These are phyloP conservation scores for Pampus argenteus DNA, from an alignment of 2,797 vertebrate genomes.

Conservation along the genomic window DNA sequence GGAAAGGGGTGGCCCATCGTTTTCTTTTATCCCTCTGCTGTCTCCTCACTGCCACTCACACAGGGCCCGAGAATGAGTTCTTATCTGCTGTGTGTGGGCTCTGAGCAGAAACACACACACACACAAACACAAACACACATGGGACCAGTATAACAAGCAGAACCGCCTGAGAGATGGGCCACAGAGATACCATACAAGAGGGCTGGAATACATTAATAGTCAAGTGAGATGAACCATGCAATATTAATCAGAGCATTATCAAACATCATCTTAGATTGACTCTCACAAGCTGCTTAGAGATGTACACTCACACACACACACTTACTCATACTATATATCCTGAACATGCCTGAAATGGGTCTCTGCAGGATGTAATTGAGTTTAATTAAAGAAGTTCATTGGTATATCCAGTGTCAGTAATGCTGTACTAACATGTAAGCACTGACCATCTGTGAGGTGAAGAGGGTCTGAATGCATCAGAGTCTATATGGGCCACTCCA, in stretches of 20 bases:
- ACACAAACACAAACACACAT: slow-evolving; percentile 32
- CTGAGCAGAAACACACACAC: slow-evolving; percentile 7
- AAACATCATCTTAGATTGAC: slow-evolving; percentile 72
- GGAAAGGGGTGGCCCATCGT: slow-evolving; percentile 21
- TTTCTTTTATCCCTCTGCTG: slow-evolving; percentile 55
- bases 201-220: slow-evolving; percentile 77
- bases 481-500: slow-evolving; percentile 35
- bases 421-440: slow-evolving; percentile 21
- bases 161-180: slow-evolving; percentile 62
- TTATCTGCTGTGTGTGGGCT: slow-evolving; percentile 59
- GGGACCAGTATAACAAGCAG: slow-evolving; percentile 65
- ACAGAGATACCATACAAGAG: slow-evolving; percentile 62
- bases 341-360: slow-evolving; percentile 41
- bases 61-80: slow-evolving; percentile 47
- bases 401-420: slow-evolving; percentile 32
- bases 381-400: slow-evolving; percentile 53
- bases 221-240: slow-evolving; percentile 74
- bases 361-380: slow-evolving; percentile 43
- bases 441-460: slow-evolving; percentile 44
- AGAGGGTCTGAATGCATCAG: slow-evolving; percentile 22
- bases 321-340: neutral
- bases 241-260: slow-evolving; percentile 81
- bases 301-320: slow-evolving; percentile 12
- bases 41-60: slow-evolving; percentile 66
- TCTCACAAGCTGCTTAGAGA: slow-evolving; percentile 49